Evolutionary conservation across 2,888 invertebrate genomes (phyloP), one percentile per base, ranked within the genome.

Genomic region (Cryptocephalus moraei): DNA sequence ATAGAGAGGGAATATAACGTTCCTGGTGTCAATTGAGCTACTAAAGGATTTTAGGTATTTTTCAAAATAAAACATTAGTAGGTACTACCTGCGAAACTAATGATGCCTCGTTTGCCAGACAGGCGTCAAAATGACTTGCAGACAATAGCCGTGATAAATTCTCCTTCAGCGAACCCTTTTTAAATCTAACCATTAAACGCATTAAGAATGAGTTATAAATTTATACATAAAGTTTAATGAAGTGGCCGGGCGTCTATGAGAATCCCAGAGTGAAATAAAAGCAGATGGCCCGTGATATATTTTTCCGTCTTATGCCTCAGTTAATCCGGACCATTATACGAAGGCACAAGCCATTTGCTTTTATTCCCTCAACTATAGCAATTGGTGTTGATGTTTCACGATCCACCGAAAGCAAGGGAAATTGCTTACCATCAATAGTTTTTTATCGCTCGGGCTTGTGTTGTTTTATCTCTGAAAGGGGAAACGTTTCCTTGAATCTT

Each of bases 261-360:
- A 40, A 4, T 40, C 58, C 56, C 56, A 60, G 22, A 62, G 57
- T 61, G 59, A 64, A 64, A 67, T 65, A 64, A 65, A 66, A 64
- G 60, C 64, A 64, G 65, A 66, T 65, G 65, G 63, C 57, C 59
- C 54, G 54, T 61, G 64, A 62, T 63, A 62, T 64, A 65, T 62
- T 62, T 65, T 63, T 59, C 56, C 56, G 56, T 53, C 62, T 59
- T 59, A 59, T 57, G 56, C 63, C 64, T 64, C 62, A 36, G 36
- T 67, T 66, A 65, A 66, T 66, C 61, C 62, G 53, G 46, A 54
- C 62, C 62, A 65, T 67, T 67, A 66, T 66, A 63, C 56, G 53
- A 59, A 57, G 59, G 63, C 63, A 62, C 63, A 59, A 62, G 52
- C 65, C 64, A 62, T 66, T 66, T 63, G 63, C 60, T 66, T 67